Percentiles rank a stretch among this genome's conserved stretches.
Evolutionary conservation across 2,797 vertebrate genomes (phyloP).

Genomic region (Lacerta viridis): DNA sequence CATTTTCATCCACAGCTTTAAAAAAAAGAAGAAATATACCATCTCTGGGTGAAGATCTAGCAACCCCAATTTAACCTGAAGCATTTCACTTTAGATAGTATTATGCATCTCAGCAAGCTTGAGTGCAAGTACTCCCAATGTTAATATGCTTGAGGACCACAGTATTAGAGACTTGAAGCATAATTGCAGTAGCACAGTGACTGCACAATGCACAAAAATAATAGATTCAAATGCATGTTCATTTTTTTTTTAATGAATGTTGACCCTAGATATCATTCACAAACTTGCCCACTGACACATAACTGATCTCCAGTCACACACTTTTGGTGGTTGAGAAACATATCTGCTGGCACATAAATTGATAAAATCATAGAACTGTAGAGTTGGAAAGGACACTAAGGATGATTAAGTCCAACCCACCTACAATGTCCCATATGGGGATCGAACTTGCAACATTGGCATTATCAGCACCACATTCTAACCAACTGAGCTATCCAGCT

Average conservation of each 20-base stretch:
- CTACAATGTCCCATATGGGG: no score
- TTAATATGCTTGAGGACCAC: not conserved
- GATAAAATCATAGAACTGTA: no score
- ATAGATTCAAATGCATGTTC: conserved; percentile 75
- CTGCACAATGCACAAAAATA: conserved; percentile 62
- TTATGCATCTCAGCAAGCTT: not conserved
- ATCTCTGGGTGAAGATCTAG: not conserved
- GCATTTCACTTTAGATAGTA: not conserved
- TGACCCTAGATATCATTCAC: conserved; percentile 56
- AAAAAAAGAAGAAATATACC: not conserved
- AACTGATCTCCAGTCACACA: conserved; percentile 58
- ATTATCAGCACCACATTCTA: no score
- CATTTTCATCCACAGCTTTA: not conserved
- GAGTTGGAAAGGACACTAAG: no score
- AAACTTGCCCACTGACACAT: conserved; percentile 55
- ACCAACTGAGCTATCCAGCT: no score
- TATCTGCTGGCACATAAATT: conserved; percentile 21
- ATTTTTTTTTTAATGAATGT: conserved; percentile 70
- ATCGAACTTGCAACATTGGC: no score
- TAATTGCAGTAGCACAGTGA: conserved; percentile 62
- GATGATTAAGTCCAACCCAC: no score
- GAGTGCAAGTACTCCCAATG: not conserved
- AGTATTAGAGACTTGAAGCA: conserved; percentile 12
- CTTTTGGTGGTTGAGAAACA: conserved; percentile 46
- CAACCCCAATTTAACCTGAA: not conserved